Conservation (phyloP, 2,888 invertebrate genomes). For the Cerceris ruficornis region DNA sequence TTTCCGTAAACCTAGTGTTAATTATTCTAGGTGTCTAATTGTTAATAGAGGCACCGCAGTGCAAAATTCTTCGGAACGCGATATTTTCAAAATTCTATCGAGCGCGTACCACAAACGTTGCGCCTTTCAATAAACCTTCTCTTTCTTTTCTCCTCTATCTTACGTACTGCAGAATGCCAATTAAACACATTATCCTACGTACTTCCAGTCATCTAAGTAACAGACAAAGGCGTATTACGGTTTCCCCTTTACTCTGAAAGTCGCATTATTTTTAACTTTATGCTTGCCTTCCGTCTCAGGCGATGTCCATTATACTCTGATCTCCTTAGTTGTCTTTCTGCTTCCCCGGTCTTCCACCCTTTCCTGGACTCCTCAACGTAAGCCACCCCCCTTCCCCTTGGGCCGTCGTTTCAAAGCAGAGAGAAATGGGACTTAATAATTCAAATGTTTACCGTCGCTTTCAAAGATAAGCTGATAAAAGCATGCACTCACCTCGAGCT, state of each 20-base stretch:
- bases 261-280: slow-evolving; percentile 2
- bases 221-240: not conserved
- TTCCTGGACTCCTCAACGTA: not conserved
- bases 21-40: too few species aligned
- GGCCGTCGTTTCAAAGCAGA: slow-evolving; percentile 20
- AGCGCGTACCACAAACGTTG: too few species aligned
- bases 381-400: slow-evolving; percentile 1
- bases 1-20: too few species aligned
- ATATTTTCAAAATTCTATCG: too few species aligned
- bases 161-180: too few species aligned
- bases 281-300: not conserved
- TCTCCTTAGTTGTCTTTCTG: not conserved
- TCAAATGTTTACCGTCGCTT: slow-evolving; percentile 69
- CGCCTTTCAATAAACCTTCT: too few species aligned
- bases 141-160: too few species aligned
- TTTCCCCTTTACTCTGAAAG: not conserved
- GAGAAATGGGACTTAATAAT: slow-evolving; percentile 63
- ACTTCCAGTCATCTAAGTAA: too few species aligned
- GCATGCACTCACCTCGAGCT: slow-evolving; percentile 50
- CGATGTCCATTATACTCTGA: not conserved
- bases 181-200: too few species aligned
- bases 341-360: not conserved
- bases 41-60: too few species aligned
- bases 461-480: slow-evolving; percentile 73
- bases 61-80: too few species aligned